Percentiles rank a stretch among this genome's conserved stretches.
phyloP scores from a whole-genome alignment of 2,797 vertebrate genomes.

The Bucorvus abyssinicus region DNA sequence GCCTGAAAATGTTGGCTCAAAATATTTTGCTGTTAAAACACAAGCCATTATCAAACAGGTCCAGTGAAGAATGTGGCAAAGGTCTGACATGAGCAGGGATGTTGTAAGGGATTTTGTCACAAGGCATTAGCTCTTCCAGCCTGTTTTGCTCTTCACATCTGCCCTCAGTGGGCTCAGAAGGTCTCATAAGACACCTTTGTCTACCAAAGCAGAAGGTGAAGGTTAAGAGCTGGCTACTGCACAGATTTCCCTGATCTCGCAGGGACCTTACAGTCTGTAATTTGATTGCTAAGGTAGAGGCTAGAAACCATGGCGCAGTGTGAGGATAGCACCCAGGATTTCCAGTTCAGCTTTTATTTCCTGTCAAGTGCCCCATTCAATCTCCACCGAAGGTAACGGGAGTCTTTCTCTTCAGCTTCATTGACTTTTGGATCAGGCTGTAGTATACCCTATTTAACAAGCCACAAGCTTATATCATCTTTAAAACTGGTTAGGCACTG shows the following conservation, averaged over 20 bases:
- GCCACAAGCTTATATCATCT: not conserved
- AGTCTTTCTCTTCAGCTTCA: not conserved
- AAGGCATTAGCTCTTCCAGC: not conserved
- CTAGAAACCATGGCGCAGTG: not conserved
- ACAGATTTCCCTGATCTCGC: not conserved
- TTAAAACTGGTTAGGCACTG: slow-evolving; percentile 5
- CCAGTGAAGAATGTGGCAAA: not conserved
- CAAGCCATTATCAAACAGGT: not conserved
- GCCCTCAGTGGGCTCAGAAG: not conserved
- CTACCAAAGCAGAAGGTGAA: not conserved
- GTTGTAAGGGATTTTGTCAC: not conserved
- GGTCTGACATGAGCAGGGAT: not conserved
- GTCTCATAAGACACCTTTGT: not conserved
- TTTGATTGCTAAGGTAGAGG: not conserved
- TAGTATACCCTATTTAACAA: slow-evolving; percentile 6
- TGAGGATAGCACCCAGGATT: not conserved
- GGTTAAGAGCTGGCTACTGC: not conserved
- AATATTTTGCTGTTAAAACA: not conserved
- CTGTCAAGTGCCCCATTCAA: not conserved
- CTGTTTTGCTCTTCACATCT: not conserved
- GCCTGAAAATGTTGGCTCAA: not conserved
- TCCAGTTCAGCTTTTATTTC: not conserved
- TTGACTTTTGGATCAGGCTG: not conserved
- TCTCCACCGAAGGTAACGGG: not conserved
- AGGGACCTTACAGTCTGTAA: not conserved